phyloP scores from a whole-genome alignment of 2,888 invertebrate species.

The Pristionchus maxplancki region DNA sequence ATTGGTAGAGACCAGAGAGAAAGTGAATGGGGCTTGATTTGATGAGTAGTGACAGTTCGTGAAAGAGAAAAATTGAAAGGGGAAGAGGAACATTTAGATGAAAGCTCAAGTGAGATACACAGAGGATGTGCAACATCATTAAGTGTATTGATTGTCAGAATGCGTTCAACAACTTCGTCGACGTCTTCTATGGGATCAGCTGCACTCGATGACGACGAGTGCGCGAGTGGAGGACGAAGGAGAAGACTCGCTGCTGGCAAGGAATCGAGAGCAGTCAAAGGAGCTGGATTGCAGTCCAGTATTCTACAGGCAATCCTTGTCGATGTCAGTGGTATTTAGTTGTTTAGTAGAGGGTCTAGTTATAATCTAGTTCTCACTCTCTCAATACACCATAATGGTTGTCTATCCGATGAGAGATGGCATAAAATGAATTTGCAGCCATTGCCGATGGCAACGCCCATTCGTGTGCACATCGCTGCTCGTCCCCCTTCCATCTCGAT shows the following conservation, averaged over 20 bases:
- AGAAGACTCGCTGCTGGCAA: background rate
- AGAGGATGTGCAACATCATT: background rate
- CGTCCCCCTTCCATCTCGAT: conserved; percentile 16
- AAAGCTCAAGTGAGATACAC: background rate
- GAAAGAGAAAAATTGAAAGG: background rate
- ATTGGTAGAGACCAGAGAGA: background rate
- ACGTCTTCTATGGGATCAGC: conserved; percentile 17
- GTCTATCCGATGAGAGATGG: no score
- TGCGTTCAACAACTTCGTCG: background rate
- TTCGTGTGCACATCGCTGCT: background rate
- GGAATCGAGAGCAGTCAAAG: background rate
- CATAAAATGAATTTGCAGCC: no score
- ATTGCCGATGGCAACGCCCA: background rate
- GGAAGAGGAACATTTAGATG: background rate
- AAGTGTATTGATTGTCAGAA: background rate
- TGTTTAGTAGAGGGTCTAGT: no score
- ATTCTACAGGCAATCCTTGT: conserved; percentile 34
- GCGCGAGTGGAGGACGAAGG: background rate
- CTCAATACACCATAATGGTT: no score
- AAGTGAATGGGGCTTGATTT: background rate
- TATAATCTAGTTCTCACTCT: no score
- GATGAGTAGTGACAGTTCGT: conserved; percentile 36
- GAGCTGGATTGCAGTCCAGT: conserved; percentile 39
- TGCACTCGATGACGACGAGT: background rate
- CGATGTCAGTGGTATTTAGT: conserved; percentile 33